phyloP scores from a whole-genome alignment of 2,888 invertebrate species.

The Homarus gammarus region DNA sequence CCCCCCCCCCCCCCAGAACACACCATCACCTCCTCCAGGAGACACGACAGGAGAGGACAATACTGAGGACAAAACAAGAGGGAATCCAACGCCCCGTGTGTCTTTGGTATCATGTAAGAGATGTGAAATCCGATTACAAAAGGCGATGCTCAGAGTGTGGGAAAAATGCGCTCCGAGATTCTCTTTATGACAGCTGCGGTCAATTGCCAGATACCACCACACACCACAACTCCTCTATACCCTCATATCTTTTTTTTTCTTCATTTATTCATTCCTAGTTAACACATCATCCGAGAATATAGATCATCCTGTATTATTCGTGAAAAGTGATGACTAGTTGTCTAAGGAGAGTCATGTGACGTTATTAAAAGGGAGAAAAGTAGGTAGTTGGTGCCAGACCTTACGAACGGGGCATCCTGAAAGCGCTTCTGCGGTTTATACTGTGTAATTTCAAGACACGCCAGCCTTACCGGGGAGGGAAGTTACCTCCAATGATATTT shows the following conservation, averaged over 20 bases:
- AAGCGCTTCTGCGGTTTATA: slow-evolving; percentile 64
- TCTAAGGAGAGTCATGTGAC: not conserved
- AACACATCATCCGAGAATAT: too few species aligned
- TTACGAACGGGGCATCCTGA: slow-evolving; percentile 45
- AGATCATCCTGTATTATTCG: not conserved
- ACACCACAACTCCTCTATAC: not conserved
- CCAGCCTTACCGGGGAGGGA: slow-evolving; percentile 54
- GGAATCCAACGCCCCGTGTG: slow-evolving; percentile 19
- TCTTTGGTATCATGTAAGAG: slow-evolving; percentile 51
- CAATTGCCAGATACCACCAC: slow-evolving; percentile 42
- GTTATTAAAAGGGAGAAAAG: slow-evolving; percentile 18
- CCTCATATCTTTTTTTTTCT: not conserved
- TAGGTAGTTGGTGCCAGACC: too few species aligned
- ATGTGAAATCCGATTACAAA: slow-evolving; percentile 59
- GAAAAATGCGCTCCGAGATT: slow-evolving; percentile 55
- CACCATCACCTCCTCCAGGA: too few species aligned
- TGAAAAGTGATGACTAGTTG: not conserved
- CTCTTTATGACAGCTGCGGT: slow-evolving; percentile 60
- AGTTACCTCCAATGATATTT: slow-evolving; percentile 52
- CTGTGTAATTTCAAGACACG: slow-evolving; percentile 65
- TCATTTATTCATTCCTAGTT: not conserved
- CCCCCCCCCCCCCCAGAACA: too few species aligned
- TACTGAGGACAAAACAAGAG: not conserved
- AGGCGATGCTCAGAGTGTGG: slow-evolving; percentile 61
- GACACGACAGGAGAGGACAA: not conserved